Base-by-base conservation (phyloP, 2,888 invertebrate genomes). In the Mesopsocus fuscifrons region DNA sequence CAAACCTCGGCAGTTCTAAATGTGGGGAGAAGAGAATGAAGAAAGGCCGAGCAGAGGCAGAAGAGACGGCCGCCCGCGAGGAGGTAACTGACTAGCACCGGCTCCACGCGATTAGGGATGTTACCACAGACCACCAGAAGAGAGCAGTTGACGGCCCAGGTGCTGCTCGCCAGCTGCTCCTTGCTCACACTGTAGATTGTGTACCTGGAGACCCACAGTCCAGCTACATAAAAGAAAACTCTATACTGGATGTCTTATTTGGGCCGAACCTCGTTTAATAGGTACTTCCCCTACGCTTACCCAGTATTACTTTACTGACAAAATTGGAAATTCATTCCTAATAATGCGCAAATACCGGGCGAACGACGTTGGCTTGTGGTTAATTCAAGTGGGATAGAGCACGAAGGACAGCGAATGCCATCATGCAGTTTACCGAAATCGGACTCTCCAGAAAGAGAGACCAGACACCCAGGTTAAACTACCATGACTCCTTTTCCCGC, bases 1-100 rank as follows among this genome's bases (percentile, higher is more conserved):
- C n/a, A 49, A 52, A 77, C 83, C 68, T 85, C 85, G 5, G 84
- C 83, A 43, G 83, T 84, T 53, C 81, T 78, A 58, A 83, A 85
- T 45, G 78, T 76, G 17, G 83, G 81, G 51, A 85, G 62, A 41
- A 85, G 72, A 26, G 77, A 71, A 51, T 82, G 78, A 30, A 85
- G 63, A 22, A 83, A 66, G 58, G 85, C 83, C 3, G 84, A 84
- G 56, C 84, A 85, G 2, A 85, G 66, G 21, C 83, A 82, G 6
- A 85, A 63, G 44, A 85, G 61, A 47, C 77, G 72, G 5, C 84
- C 85, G 2, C 83, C 83, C 17, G 44, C 46, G 15, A 83, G 61
- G 47, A 85, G 61, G 53, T 77, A 83, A 34, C 78, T 75, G 11
- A 84, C 65, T 23, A 84, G 61, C 45, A 75, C 66, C 2, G 72